These are phyloP conservation scores for Caenorhabditis doughertyi DNA, from an alignment of 2,888 invertebrate genomes.

Conservation along the genomic window DNA sequence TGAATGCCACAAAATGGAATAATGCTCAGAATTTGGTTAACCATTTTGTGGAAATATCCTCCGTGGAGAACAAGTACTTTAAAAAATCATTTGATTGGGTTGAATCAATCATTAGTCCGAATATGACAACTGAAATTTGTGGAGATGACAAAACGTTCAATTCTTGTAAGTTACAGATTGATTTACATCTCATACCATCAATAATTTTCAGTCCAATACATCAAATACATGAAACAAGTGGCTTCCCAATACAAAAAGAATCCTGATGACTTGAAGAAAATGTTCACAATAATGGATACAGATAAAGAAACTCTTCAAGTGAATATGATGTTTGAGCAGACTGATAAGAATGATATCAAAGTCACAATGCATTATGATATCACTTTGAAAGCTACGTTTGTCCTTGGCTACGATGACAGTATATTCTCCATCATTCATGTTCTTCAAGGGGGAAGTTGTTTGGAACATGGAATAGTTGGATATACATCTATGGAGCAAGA, in stretches of 20 bases:
- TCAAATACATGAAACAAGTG: not conserved
- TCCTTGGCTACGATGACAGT: not conserved
- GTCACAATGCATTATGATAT: not conserved
- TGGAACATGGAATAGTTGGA: not conserved
- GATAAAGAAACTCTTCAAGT: not conserved
- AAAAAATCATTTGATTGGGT: not conserved
- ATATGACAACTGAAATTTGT: not conserved
- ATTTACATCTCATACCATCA: not conserved
- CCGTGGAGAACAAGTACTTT: not conserved
- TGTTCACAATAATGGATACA: not conserved
- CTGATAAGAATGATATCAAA: not conserved
- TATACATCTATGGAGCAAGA: not conserved
- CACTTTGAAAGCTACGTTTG: not conserved
- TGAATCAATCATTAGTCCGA: too few relatives aligned
- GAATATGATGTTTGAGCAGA: not conserved
- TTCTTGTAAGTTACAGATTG: not conserved
- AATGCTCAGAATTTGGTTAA: not conserved
- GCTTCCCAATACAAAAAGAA: not conserved
- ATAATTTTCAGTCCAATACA: constrained; percentile 3
- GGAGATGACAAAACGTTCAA: not conserved
- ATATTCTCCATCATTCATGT: not conserved
- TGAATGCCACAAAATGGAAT: not conserved
- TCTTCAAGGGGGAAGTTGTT: not conserved
- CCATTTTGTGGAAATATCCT: not conserved
- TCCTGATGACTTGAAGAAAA: not conserved